Evolutionary conservation across 64 coral and sea anemone species (phyloP).

Genomic region (Orbicella faveolata): DNA sequence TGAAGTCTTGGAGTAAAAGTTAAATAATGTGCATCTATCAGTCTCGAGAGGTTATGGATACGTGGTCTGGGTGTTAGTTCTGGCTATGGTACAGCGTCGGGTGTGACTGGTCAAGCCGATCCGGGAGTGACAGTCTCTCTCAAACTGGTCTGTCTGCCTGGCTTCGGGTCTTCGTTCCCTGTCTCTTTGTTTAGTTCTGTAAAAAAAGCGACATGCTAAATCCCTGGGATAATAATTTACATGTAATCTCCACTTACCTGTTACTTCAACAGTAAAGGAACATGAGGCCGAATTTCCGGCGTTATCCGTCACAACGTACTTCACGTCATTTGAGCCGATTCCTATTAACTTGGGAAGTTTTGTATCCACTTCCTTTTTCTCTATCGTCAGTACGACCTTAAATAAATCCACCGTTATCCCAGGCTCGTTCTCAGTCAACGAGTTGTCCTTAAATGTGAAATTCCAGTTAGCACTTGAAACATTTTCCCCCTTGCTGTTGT

Average conservation of each 20-base stretch:
- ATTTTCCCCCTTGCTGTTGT: conserved; percentile 46
- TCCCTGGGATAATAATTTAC: not conserved
- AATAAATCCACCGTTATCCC: conserved; percentile 33
- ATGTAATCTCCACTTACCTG: conserved; percentile 16
- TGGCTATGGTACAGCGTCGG: no score
- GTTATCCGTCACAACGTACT: conserved; percentile 37
- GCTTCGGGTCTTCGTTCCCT: no score
- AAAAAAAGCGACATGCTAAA: no score
- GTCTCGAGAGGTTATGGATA: no score
- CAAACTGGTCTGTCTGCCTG: no score
- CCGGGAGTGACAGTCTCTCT: no score
- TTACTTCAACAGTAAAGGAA: conserved; percentile 11
- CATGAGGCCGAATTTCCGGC: conserved; percentile 15
- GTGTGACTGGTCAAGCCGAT: no score
- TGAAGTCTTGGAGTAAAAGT: no score
- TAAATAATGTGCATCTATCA: no score
- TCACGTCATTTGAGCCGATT: not conserved
- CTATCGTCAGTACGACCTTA: conserved; percentile 24
- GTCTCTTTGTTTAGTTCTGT: no score
- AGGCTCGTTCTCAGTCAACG: conserved; percentile 12
- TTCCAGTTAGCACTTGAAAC: conserved; percentile 14
- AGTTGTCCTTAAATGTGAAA: conserved; percentile 44
- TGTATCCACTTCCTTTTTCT: not conserved
- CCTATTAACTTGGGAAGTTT: conserved; percentile 32
- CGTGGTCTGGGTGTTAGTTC: no score